A percentile compares a stretch with the other conserved stretches of the same genome.
These are phyloP conservation scores for Campoplex nolae DNA, from an alignment of 2,888 invertebrate species.

Conservation along the genomic window DNA sequence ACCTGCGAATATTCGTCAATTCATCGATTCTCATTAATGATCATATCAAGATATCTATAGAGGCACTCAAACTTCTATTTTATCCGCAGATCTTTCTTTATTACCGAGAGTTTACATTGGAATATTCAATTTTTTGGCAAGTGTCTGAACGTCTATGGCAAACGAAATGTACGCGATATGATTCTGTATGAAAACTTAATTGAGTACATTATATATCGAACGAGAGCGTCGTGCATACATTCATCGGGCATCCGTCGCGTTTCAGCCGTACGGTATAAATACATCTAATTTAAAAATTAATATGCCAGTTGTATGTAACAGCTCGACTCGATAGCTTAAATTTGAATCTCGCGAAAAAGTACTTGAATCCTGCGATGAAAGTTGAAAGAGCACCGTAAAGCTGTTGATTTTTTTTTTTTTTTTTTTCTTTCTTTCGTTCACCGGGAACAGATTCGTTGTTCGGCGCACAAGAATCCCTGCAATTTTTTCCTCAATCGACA, in stretches of 20 bases:
- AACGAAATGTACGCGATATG: too few relatives aligned
- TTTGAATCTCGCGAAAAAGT: not conserved
- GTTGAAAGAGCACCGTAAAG: not conserved
- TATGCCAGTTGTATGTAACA: not conserved
- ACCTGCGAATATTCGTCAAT: not conserved
- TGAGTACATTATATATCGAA: not conserved
- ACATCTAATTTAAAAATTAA: not conserved
- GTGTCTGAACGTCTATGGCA: too few relatives aligned
- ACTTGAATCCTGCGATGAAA: not conserved
- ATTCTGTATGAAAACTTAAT: not conserved
- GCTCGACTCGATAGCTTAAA: not conserved
- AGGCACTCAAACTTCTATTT: not conserved
- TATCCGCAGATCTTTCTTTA: not conserved
- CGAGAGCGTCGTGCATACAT: not conserved
- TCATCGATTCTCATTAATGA: not conserved
- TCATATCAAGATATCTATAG: not conserved
- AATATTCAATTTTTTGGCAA: not conserved
- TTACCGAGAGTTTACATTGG: not conserved
- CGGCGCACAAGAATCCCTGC: too few relatives aligned
- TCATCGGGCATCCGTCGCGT: not conserved
- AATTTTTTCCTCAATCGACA: too few relatives aligned
- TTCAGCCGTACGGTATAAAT: not conserved
- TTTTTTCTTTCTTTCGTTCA: too few relatives aligned
- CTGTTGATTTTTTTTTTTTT: not conserved
- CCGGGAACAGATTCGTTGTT: too few relatives aligned